phyloP scores from a whole-genome alignment of 2,888 invertebrate genomes.

The Bellardia pandia region DNA sequence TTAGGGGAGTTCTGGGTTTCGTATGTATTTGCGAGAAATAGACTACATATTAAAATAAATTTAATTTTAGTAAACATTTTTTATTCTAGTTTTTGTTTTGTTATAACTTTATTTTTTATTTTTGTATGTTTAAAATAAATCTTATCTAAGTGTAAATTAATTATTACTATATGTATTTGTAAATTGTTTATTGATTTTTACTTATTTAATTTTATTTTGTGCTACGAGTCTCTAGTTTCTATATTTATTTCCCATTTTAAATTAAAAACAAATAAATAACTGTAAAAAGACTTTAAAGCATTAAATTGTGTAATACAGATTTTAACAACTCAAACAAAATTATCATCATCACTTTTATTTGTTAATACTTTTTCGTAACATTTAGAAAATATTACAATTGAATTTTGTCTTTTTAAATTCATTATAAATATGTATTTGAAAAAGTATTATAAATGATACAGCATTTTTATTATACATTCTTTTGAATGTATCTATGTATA shows the following conservation, averaged over 20 bases:
- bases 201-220: background rate
- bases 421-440: background rate
- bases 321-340: background rate
- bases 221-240: background rate
- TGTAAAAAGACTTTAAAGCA: constrained; percentile 8
- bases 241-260: constrained; percentile 14
- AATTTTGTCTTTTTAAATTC: background rate
- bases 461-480: background rate
- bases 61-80: constrained; percentile 7
- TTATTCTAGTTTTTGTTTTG: background rate
- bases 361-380: constrained; percentile 10
- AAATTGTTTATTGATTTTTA: constrained; percentile 7
- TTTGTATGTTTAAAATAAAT: background rate
- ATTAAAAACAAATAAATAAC: background rate
- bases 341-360: background rate
- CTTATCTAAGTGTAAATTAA: background rate
- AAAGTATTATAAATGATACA: background rate
- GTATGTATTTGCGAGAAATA: constrained; percentile 21
- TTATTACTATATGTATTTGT: constrained; percentile 7
- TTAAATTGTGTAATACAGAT: background rate
- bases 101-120: constrained; percentile 13
- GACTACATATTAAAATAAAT: constrained; percentile 27
- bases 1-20: background rate
- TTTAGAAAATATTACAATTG: background rate
- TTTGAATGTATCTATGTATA: too few species aligned